Evolutionary conservation across 2,113 vertebrate species (phyloP), one percentile per base, ranked within the genome.

Genomic region (Fulica atra): DNA sequence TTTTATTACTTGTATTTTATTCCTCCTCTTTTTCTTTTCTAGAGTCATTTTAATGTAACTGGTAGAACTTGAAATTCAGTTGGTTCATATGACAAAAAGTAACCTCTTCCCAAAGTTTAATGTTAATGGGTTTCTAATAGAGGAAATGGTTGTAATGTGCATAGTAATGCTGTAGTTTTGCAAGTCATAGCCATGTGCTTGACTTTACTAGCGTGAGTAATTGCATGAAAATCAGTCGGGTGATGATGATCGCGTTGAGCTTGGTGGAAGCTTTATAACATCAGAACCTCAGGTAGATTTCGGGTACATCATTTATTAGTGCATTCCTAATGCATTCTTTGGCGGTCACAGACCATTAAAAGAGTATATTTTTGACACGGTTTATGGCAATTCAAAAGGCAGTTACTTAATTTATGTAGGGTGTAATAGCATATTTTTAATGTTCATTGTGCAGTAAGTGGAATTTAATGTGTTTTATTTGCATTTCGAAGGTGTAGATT

Each of bases 401-500:
- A 87, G 65, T 86, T 78, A 70, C 15, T 70, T 71, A 33, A 35
- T 83, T 79, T 85, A 24, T 31, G 6, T 65, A 36, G 50, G 50
- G 16, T 65, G 38, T 87, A 72, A 60, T 29, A 79, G 69, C n/a
- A 3, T 57, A 12, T 56, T 85, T 50, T 26, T 80, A 40, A 31
- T 76, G 29, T 77, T 79, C 33, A 23, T 87, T 80, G n/a, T 57
- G 57, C 35, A 72, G 87, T 61, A 93, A 89, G 59, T 85, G 15
- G 63, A n/a, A 93, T 89, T 88, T 73, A 29, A 59, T 92, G 74
- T 66, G 64, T 29, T 70, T 57, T 69, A 44, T 91, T 97, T 94
- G 35, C n/a, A 59, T 42, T 79, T 91, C 57, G 80, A 2, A 50
- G 57, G 33, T 69, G 36, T 69, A 6, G 48, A 36, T 70, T 57